phyloP scores from a whole-genome alignment of 2,113 vertebrate genomes.

The Columba janthina region DNA sequence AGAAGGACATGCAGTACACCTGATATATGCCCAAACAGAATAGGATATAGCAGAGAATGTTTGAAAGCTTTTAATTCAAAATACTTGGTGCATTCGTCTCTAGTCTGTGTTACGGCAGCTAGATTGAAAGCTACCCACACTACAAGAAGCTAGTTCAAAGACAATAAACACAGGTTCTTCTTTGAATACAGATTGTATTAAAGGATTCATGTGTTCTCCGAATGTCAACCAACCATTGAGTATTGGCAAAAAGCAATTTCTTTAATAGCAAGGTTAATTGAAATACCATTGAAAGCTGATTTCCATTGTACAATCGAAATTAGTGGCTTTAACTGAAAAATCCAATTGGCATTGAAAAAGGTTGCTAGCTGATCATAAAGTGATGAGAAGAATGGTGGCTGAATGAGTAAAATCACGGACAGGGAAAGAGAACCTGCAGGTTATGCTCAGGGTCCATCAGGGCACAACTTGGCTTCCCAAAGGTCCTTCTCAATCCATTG shows the following conservation, averaged over 20 bases:
- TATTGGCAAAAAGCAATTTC: constrained; percentile 68
- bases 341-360: constrained; percentile 68
- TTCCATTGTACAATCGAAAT: constrained; percentile 51
- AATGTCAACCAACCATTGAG: constrained; percentile 51
- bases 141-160: neutral
- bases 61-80: constrained; percentile 7
- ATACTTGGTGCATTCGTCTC: neutral
- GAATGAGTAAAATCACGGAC: neutral
- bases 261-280: constrained; percentile 71
- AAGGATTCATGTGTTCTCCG: constrained; percentile 35
- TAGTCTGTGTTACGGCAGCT: neutral
- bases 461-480: neutral
- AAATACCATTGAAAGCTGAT: constrained; percentile 68
- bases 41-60: neutral
- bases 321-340: constrained; percentile 58
- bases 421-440: neutral
- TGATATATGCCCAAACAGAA: neutral
- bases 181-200: constrained; percentile 63
- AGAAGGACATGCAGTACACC: neutral
- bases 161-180: constrained; percentile 21
- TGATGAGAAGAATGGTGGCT: neutral
- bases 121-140: neutral
- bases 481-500: neutral
- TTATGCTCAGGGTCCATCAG: neutral
- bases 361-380: constrained; percentile 42